Base-by-base conservation (phyloP, 2,113 vertebrate species). In the Tor tambroides region DNA sequence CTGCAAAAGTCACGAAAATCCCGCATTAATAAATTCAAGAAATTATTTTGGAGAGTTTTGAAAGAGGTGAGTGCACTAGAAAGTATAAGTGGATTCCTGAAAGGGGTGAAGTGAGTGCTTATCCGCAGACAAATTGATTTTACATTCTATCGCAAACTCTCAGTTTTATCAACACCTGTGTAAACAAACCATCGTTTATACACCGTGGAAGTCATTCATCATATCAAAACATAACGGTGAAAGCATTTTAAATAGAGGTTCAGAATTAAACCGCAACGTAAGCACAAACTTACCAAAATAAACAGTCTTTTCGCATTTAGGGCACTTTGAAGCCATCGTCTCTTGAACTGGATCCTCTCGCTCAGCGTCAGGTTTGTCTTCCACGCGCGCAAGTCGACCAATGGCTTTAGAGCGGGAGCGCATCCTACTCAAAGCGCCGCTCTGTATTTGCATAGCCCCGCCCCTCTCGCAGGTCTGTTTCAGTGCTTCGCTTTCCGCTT, bases 261-360 rank as follows among this genome's bases (percentile, higher is more conserved):
- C 74, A 63, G 6, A 17, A 51, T 0, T 83, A 85, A 86, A 3
- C 12, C 6, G 41, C 75, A 51, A 77, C 1, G 23, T 28, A 46
- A 35, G 81, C 21, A 30, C 7, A 21, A 14, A 95, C 97, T 96
- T 90, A 97, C 97, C 97, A 86, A 99, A 99, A 92, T 98, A 99
- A 84, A 99, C 97, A 43, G 97, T 97, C 94, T 98, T 98, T 51
- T 97, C 97, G 91, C 97, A 98, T 94, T 97, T 98, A 69, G 97
- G 97, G 88, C 97, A 98, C 92, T 97, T 97, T 91, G 97, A 98
- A 84, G 97, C 94, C 97, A 98, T 98, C 92, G n/a, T 91, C 51
- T 76, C 28, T 21, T 51, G 72, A 61, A 26, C 74, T 3, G 84
- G 30, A 59, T 21, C 4, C 43, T 76, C 56, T 59, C 4, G 56